A percentile compares a stretch with the other conserved stretches of the same genome.
phyloP scores from a whole-genome alignment of 2,888 invertebrate genomes.

The Timema cristinae region DNA sequence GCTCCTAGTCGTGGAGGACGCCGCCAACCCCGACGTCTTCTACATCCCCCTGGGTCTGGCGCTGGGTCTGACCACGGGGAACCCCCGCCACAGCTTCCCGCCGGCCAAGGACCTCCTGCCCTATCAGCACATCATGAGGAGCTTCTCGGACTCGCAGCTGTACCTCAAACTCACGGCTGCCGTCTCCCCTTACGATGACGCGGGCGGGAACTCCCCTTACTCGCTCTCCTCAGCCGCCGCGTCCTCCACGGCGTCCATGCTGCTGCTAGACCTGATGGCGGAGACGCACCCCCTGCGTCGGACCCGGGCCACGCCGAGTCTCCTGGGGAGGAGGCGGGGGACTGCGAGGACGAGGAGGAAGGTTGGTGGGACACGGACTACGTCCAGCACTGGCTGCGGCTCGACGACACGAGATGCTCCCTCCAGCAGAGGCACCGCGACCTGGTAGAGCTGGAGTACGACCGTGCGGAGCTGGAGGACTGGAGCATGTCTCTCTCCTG shows the following conservation, averaged over 20 bases:
- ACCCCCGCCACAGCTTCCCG: slow-evolving; percentile 67
- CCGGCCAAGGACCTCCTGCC: slow-evolving; percentile 65
- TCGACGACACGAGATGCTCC: slow-evolving; percentile 67
- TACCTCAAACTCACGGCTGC: slow-evolving; percentile 65
- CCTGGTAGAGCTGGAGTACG: slow-evolving; percentile 67
- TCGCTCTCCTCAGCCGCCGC: slow-evolving; percentile 55
- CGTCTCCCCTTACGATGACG: slow-evolving; percentile 43
- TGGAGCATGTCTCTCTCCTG: slow-evolving; percentile 72
- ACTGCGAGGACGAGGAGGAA: slow-evolving; percentile 50
- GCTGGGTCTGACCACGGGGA: slow-evolving; percentile 46
- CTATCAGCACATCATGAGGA: slow-evolving; percentile 69
- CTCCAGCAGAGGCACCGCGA: slow-evolving; percentile 65
- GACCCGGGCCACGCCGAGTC: slow-evolving; percentile 51
- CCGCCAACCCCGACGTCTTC: slow-evolving; percentile 60
- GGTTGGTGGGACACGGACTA: slow-evolving; percentile 66
- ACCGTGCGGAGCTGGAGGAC: slow-evolving; percentile 71
- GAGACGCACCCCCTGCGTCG: slow-evolving; percentile 51
- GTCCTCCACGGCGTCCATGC: slow-evolving; percentile 58
- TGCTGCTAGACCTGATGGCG: slow-evolving; percentile 54
- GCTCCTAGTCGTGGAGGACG: slow-evolving; percentile 53
- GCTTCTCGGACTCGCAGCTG: slow-evolving; percentile 70
- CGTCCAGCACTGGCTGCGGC: slow-evolving; percentile 69
- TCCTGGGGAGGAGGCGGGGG: slow-evolving; percentile 41
- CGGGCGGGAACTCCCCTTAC: slow-evolving; percentile 24
- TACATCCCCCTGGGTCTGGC: slow-evolving; percentile 65